These are phyloP conservation scores for Ascidia mentula DNA, from an alignment of 23 tunicate genomes.

Conservation along the genomic window DNA sequence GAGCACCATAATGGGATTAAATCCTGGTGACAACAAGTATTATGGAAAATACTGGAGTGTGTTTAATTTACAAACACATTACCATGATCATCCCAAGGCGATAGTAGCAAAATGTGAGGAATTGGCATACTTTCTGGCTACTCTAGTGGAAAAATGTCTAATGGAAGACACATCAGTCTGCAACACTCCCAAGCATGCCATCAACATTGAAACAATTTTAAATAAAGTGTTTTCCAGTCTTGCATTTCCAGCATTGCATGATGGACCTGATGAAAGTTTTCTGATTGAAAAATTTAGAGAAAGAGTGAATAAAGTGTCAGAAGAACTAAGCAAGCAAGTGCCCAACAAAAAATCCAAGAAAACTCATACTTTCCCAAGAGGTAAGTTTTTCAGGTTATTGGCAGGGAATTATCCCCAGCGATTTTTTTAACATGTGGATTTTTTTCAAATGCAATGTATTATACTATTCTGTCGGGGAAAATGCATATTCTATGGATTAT, in stretches of 20 bases:
- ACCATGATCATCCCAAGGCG: neutral
- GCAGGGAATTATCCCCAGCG: no score
- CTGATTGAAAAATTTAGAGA: conserved; percentile 25
- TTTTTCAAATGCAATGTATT: no score
- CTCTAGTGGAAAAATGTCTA: neutral
- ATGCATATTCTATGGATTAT: no score
- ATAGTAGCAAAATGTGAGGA: conserved; percentile 10
- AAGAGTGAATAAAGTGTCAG: conserved; percentile 16
- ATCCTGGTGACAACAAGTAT: neutral
- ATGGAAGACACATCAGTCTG: neutral
- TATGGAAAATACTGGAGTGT: conserved; percentile 50
- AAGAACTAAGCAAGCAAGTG: conserved; percentile 6
- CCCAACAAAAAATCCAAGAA: conserved; percentile 15
- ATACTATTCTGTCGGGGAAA: no score
- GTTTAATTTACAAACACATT: conserved; percentile 52
- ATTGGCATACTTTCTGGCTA: neutral
- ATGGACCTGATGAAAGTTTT: neutral
- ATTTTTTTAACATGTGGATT: no score
- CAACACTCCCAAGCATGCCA: neutral
- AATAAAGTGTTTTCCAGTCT: neutral
- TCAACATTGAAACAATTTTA: neutral
- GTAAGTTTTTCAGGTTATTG: neutral
- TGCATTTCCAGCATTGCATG: neutral
- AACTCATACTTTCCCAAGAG: conserved; percentile 14
- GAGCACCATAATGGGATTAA: neutral